Percentiles rank a stretch among this genome's conserved stretches.
Conservation (phyloP, 2,113 vertebrate species). For the Xiphorhynchus elegans region DNA sequence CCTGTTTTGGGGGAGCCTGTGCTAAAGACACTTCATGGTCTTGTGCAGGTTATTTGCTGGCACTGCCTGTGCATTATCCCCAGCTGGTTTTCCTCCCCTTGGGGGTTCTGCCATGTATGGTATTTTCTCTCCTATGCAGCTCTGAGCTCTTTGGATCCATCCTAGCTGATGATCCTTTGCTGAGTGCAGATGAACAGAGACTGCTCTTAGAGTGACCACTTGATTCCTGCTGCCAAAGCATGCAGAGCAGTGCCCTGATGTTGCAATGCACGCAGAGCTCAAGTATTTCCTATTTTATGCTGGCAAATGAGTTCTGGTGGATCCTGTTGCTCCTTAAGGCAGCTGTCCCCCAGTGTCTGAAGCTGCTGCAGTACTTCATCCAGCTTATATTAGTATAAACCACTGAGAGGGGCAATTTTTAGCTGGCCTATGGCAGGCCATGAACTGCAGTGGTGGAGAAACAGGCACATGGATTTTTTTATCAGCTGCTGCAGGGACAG, state of each 20-base stretch:
- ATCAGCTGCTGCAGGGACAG: not conserved
- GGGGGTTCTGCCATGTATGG: not conserved
- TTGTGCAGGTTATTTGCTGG: accelerated
- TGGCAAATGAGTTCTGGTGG: not conserved
- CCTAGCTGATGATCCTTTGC: not conserved
- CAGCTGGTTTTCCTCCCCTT: not conserved
- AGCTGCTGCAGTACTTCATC: not conserved
- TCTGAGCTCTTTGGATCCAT: not conserved
- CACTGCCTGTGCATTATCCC: not conserved
- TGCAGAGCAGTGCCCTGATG: not conserved
- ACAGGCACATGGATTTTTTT: not conserved
- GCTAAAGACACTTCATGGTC: not conserved
- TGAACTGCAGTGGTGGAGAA: not conserved
- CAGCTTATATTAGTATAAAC: not conserved
- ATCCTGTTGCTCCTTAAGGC: not conserved
- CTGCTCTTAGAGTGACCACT: accelerated
- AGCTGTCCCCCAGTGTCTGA: not conserved
- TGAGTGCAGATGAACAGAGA: accelerated
- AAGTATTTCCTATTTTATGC: not conserved
- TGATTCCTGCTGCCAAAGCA: not conserved
- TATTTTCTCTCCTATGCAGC: not conserved
- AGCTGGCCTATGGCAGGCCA: not conserved
- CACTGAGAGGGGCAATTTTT: not conserved
- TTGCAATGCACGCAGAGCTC: accelerated
- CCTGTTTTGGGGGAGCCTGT: not conserved